Conservation (phyloP, 64 coral and sea anemone species). For the Montipora capricornis region DNA sequence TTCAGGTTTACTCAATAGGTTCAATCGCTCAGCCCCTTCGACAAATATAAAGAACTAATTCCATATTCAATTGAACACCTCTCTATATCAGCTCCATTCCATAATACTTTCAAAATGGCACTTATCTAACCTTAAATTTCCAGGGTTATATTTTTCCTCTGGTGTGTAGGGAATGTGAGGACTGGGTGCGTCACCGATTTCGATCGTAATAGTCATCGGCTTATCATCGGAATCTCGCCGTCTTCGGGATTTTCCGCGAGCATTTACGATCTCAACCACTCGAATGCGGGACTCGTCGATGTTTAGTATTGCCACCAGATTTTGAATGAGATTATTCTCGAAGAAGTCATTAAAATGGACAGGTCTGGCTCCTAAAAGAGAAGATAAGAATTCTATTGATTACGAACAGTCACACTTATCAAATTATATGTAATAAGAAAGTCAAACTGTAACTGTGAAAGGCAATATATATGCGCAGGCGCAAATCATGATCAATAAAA, state of each 20-base stretch:
- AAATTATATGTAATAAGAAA: background rate
- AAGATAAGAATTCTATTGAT: background rate
- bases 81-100: background rate
- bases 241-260: slow-evolving; percentile 23
- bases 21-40: no score
- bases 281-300: slow-evolving; percentile 72
- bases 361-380: slow-evolving; percentile 64
- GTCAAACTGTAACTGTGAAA: no score
- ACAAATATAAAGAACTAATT: no score
- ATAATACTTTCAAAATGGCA: background rate
- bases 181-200: slow-evolving; percentile 61
- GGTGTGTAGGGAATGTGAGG: slow-evolving; percentile 53
- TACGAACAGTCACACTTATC: background rate
- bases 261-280: slow-evolving; percentile 70
- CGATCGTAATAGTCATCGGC: slow-evolving; percentile 39
- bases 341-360: slow-evolving; percentile 75
- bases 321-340: slow-evolving; percentile 79
- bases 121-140: slow-evolving; percentile 2
- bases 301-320: slow-evolving; percentile 67
- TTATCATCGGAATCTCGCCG: slow-evolving; percentile 14
- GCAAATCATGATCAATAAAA: no score
- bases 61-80: no score
- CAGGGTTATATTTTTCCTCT: slow-evolving; percentile 25
- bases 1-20: no score
- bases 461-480: no score